Evolutionary conservation across 1,140 invertebrate species (phyloP), one percentile per base, ranked within the genome.

Genomic region (Idris sp.): DNA sequence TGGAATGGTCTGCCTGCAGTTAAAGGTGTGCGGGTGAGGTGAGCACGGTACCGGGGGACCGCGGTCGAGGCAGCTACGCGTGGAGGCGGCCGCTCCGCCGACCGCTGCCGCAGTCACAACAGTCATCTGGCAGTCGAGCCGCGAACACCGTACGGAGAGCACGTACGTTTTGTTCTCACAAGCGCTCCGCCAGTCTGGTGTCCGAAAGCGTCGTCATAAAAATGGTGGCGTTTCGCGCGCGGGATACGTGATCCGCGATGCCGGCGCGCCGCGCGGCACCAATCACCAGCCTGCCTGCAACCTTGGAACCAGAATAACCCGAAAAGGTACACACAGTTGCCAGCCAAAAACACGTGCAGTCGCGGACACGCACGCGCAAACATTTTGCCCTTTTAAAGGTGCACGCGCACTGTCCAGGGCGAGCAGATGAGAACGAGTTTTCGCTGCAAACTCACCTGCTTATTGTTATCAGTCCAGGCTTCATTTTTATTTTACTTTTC

Each of bases 81-180:
- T 28, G 68, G 62, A 64, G 59, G 48, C 62, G 73, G 49, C 67
- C 65, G 71, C 62, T 5, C 18, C 46, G 75, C 71, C 74, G 46
- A 59, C 61, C 79, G 62, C 79, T 78, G 74, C 59, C 77, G 77
- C 74, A n/a, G n/a, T n/a, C n/a, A n/a, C n/a, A n/a, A n/a, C 54
- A 68, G 67, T 72, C 74, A 74, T 65, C 41, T 54, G 49, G 31
- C 69, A 84, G 82, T 84, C 76, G 81, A 77, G 78, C 82, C 80
- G 82, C 81, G 79, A 82, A 76, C 78, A 77, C 58, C 73, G 78
- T 74, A 74, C 79, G 77, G 80, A 75, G 74, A 75, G 41, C 65
- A 76, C 64, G 41, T 62, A 76, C 64, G 58, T 62, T 62, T 72
- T 18, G 35, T n/a, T n/a, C 40, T 36, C 25, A 62, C 51, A 16